Base-by-base conservation (phyloP, 2,113 vertebrate species). In the Saccopteryx leptura region DNA sequence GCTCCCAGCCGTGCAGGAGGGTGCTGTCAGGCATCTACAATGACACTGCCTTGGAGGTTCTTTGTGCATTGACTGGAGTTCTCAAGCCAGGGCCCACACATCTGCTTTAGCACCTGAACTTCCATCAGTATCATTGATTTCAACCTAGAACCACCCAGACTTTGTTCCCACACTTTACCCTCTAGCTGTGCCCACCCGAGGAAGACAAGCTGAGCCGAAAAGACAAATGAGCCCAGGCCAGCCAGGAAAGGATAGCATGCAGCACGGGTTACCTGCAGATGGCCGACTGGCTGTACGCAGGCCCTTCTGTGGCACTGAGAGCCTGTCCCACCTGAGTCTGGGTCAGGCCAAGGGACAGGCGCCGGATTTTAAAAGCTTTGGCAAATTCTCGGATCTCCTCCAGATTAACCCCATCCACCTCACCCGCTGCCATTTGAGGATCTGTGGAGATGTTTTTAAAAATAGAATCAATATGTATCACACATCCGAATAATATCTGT, bases 311-410 rank as follows among this genome's bases (percentile, higher is more conserved):
- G 56, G 99, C 99, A 91, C 99, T 99, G 93, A 99, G 99, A 24
- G 99, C 99, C 98, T 99, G 99, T 97, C 99, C 99, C 98, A 99
- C 99, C 99, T 99, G 99, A 94, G 99, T 99, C 98, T 99, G 99
- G 12, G 99, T 99, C 98, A 99, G 99, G 97, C 99, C 99, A 98
- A 99, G 99, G 95, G 99, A 99, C 98, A 99, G 99, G 97, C 99
- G 99, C 95, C 99, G 99, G 98, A 99, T 99, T 99, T 99, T 99
- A 99, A 99, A 99, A 96, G 99, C 99, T 99, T 99, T 99, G 99
- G 99, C 99, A 97, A 99, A 99, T 98, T 99, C 99, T 90, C 99
- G 99, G 88, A 99, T 99, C 99, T 99, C 99, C 98, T 99, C 99
- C 98, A 99, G 99, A 98, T 99, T 99, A 98, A 99, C 99, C 97